Conservation (phyloP, 2,797 vertebrate species). For the Lepus oiostolus region DNA sequence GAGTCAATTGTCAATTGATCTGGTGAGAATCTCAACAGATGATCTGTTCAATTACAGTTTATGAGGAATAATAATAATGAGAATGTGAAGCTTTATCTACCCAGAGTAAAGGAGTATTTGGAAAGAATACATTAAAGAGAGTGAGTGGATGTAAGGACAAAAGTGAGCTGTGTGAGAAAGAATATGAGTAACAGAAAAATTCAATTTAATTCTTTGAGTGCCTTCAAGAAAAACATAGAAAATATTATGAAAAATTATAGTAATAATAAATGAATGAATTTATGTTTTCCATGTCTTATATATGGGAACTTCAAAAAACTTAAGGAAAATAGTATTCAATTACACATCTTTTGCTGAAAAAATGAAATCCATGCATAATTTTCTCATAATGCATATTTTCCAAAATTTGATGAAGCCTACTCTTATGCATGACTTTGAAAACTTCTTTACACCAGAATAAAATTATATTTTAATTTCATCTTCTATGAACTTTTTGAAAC, state of each 20-base stretch:
- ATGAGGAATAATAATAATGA: constrained; percentile 67
- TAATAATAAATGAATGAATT: neutral
- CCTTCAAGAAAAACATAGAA: neutral
- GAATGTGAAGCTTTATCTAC: constrained; percentile 71
- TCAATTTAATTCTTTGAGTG: neutral
- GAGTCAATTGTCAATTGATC: constrained; percentile 86
- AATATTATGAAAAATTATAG: neutral
- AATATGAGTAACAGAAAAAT: neutral
- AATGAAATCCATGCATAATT: no score
- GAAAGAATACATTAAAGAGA: neutral
- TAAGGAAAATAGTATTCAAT: no score
- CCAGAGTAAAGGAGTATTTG: neutral
- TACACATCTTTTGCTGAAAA: no score
- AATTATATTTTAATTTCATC: no score
- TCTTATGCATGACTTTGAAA: no score
- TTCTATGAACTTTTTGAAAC: no score
- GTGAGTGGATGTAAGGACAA: neutral
- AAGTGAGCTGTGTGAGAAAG: neutral
- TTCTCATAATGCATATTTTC: no score
- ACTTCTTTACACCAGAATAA: no score
- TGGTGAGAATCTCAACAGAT: constrained; percentile 78
- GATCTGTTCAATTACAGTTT: constrained; percentile 76
- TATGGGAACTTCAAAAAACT: no score
- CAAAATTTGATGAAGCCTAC: no score
- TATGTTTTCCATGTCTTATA: neutral